phyloP scores from a whole-genome alignment of 2,797 vertebrate species.

The Coregonus sp. region DNA sequence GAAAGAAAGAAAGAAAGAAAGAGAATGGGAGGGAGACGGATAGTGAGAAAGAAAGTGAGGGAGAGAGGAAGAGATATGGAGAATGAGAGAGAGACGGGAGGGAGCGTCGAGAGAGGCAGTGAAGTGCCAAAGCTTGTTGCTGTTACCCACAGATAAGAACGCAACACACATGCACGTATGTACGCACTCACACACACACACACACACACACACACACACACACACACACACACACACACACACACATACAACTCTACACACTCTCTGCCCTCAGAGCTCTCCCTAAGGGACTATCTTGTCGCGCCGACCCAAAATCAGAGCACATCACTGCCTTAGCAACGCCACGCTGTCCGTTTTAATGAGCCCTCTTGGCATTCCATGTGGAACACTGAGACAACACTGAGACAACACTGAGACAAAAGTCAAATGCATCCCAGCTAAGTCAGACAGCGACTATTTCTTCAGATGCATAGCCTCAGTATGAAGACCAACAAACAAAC shows the following conservation, averaged over 20 bases:
- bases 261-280: constrained; percentile 5
- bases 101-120: neutral
- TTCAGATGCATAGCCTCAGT: neutral
- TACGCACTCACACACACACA: neutral
- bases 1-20: too few species aligned
- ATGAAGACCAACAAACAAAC: neutral
- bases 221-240: constrained; percentile 2
- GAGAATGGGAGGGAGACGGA: constrained; percentile 1
- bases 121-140: constrained; percentile 56
- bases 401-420: neutral
- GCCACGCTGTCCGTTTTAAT: constrained; percentile 31
- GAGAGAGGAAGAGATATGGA: neutral
- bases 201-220: too few species aligned
- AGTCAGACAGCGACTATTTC: neutral
- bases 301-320: constrained; percentile 55
- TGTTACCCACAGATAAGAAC: constrained; percentile 68
- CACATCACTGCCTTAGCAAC: constrained; percentile 39
- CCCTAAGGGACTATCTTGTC: constrained; percentile 24
- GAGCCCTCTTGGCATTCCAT: constrained; percentile 24
- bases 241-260: neutral
- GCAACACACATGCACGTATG: constrained; percentile 27
- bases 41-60: constrained; percentile 6
- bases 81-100: neutral
- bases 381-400: constrained; percentile 7
- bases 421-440: neutral